Conservation (phyloP, 2,888 invertebrate genomes). For the Cistogaster globosa region DNA sequence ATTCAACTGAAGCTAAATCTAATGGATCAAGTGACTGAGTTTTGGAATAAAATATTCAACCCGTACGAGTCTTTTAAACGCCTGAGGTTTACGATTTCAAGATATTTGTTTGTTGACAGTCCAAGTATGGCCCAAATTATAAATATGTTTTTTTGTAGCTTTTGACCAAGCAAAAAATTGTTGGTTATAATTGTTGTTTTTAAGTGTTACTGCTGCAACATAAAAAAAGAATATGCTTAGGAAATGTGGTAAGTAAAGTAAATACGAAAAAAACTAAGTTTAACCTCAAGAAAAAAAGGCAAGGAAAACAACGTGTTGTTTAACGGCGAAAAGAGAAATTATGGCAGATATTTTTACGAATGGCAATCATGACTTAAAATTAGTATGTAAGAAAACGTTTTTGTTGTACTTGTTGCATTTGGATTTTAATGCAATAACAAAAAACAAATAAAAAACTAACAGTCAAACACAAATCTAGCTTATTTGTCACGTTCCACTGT, state of each 20-base stretch:
- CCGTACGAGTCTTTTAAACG: constrained; percentile 30
- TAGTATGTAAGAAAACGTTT: constrained; percentile 18
- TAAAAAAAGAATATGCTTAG: neutral
- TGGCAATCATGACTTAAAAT: constrained; percentile 57
- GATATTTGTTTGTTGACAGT: constrained; percentile 55
- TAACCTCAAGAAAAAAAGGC: neutral
- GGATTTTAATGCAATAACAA: constrained; percentile 39
- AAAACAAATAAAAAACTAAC: constrained; percentile 7
- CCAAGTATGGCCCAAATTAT: constrained; percentile 57
- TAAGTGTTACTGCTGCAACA: constrained; percentile 16
- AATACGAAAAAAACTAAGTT: neutral
- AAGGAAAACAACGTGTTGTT: too few species aligned
- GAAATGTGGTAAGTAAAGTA: constrained; percentile 3
- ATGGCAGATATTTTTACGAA: constrained; percentile 61
- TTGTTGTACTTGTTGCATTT: constrained; percentile 26
- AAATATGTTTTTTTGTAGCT: constrained; percentile 30
- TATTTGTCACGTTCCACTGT: constrained; percentile 73
- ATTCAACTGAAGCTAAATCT: too few species aligned
- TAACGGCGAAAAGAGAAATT: constrained; percentile 55
- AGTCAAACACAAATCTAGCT: constrained; percentile 53
- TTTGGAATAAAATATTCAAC: neutral
- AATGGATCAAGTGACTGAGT: neutral
- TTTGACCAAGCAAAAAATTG: constrained; percentile 10
- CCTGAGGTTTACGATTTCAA: constrained; percentile 59
- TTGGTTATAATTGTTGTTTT: constrained; percentile 47